Base-by-base conservation (phyloP, 2,113 vertebrate species). In the Eulemur rufifrons region DNA sequence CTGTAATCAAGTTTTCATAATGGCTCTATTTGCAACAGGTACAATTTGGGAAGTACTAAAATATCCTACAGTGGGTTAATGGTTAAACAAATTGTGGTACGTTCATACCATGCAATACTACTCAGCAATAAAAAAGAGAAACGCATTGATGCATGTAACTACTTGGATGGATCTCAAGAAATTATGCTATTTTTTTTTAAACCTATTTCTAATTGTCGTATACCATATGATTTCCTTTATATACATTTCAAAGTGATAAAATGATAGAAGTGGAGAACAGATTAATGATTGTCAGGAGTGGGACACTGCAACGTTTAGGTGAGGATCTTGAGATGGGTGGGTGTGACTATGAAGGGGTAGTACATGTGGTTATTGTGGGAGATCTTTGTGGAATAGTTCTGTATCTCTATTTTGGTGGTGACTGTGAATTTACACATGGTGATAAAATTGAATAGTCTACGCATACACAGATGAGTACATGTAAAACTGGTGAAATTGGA, bases 1-100 rank as follows among this genome's bases (percentile, higher is more conserved):
- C 17, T 71, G 12, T 80, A 92, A 88, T 69, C 37, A 94, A n/a
- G 18, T 91, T 97, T 97, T 97, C 42, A 63, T 92, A 86, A 47
- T 23, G 56, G 25, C 74, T 78, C 45, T 86, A 21, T 88, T 78
- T 68, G 66, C 92, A 81, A 76, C 42, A 69, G 59, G 39, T 78
- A 92, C 78, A 91, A 86, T 89, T 89, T 78, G 52, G 20, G 93
- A 93, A 96, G 59, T 78, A 64, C 52, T 64, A 56, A 85, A 95
- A 68, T 96, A 76, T 56, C 34, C 61, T 69, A 39, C 18, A 74
- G 1, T 76, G 27, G 14, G 15, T 95, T 81, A 84, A 25, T 95
- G 37, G 29, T 68, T 64, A 92, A 93, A 69, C n/a, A 69, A 50
- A 89, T 76, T 74, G 56, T 80, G n/a, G 7, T 80, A 85, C 9